Percentiles rank a stretch among this genome's conserved stretches.
phyloP scores from a whole-genome alignment of 2,888 invertebrate species.

The Ischnura elegans region DNA sequence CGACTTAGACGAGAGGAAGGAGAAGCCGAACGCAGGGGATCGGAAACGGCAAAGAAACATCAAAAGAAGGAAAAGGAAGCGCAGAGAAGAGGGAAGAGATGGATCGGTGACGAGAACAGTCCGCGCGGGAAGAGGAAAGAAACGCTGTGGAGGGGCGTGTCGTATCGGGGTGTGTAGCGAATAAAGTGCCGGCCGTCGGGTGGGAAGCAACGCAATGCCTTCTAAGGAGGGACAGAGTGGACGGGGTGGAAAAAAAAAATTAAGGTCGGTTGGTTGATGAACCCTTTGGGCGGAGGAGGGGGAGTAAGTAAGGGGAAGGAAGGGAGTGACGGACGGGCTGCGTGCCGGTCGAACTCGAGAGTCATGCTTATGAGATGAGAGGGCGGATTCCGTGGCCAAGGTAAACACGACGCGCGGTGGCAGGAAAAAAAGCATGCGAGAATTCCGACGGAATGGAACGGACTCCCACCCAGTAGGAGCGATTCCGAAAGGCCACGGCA shows the following conservation, averaged over 20 bases:
- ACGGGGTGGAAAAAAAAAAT: not conserved
- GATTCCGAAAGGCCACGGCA: not conserved
- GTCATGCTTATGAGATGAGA: slow-evolving; percentile 56
- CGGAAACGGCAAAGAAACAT: not conserved
- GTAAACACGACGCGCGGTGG: not conserved
- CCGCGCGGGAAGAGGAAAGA: not conserved
- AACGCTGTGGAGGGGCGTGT: too few relatives aligned
- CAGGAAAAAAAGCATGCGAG: not conserved
- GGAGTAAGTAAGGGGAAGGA: not conserved
- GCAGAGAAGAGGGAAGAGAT: not conserved
- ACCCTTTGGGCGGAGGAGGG: not conserved
- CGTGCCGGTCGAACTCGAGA: slow-evolving; percentile 15
- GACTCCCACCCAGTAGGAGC: not conserved
- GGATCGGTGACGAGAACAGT: not conserved
- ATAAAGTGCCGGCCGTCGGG: not conserved
- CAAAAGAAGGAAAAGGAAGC: not conserved
- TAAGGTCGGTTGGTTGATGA: not conserved
- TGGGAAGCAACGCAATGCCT: not conserved
- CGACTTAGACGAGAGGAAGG: too few relatives aligned
- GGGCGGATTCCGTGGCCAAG: slow-evolving; percentile 16
- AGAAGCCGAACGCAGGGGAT: not conserved
- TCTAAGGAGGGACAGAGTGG: too few relatives aligned
- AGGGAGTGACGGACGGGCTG: slow-evolving; percentile 39
- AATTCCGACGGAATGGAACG: not conserved
- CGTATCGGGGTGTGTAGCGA: too few relatives aligned